Evolutionary conservation across 2,113 vertebrate species (phyloP), one percentile per base, ranked within the genome.

Genomic region (Triplophysa siluroides): DNA sequence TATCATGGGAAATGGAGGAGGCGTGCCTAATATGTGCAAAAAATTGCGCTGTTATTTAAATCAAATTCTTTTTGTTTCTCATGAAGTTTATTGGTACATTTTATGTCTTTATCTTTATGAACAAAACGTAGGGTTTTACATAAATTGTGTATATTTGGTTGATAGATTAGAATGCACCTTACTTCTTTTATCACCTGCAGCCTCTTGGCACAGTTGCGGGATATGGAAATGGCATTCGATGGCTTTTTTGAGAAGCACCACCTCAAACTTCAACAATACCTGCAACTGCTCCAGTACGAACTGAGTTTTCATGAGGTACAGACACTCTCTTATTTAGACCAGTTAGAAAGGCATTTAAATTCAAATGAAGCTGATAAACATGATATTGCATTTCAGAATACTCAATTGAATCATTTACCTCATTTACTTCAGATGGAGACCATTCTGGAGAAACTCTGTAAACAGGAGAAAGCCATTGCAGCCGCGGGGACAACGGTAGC

Each of bases 231-330:
- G 65, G 98, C 98, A 8, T 99, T 99, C 76, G 97, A 99, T 68
- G 96, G 95, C 73, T 99, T 99, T 92, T 99, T 98, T 92, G 98
- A 98, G 83, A 99, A 99, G 77, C 96, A 99, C 60, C 96, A 98
- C 85, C 90, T 97, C 67, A 99, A 99, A 91, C 94, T 98, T 92
- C 93, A 98, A 70, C 98, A 99, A 71, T 98, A 96, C 83, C 91
- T 97, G 67, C 95, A 98, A 10, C 92, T 98, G 23, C 95, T 96
- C 87, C 94, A 92, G 76, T 99, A 98, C 72, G 97, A 99, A 88
- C 91, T 93, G 21, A 94, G 92, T 85, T 99, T 99, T 85, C 93
- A 97, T 85, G 94, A 98, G 95, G 97, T 98, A 89, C 54, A 43
- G n/a, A 60, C 85, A 18, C 50, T 38, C 33, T 38, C 47, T 12